Conservation (phyloP, 2,888 invertebrate species). For the Serripes groenlandicus region DNA sequence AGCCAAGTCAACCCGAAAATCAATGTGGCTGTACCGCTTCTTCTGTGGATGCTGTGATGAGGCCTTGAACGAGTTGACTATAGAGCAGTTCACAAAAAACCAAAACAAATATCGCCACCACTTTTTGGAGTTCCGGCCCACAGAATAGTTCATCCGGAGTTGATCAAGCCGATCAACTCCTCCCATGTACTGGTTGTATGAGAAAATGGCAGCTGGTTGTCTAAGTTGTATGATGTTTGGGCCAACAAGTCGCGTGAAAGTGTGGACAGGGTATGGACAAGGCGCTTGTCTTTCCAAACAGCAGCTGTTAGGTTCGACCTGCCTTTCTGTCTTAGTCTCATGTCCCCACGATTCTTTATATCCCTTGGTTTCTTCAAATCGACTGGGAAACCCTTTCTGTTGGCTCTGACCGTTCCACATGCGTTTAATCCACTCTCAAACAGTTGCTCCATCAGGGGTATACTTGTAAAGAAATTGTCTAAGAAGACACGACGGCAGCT, state of each 20-base stretch:
- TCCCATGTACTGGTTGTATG: constrained; percentile 39
- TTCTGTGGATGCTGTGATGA: neutral
- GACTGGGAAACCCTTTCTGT: constrained; percentile 33
- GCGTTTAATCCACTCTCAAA: constrained; percentile 31
- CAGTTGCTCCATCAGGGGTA: constrained; percentile 19
- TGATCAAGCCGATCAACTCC: constrained; percentile 49
- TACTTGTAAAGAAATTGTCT: constrained; percentile 25
- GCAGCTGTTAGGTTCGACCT: constrained; percentile 15
- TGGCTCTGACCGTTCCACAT: constrained; percentile 43
- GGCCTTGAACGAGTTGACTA: constrained; percentile 41
- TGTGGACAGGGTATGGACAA: constrained; percentile 25
- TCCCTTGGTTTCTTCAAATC: constrained; percentile 42
- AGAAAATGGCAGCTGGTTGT: constrained; percentile 22
- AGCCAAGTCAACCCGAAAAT: constrained; percentile 30
- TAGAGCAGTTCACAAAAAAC: constrained; percentile 44
- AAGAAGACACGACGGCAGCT: constrained; percentile 26
- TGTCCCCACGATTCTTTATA: constrained; percentile 25
- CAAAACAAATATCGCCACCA: constrained; percentile 38
- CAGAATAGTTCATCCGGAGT: constrained; percentile 17
- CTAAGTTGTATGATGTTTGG: neutral
- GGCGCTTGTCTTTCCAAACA: constrained; percentile 26
- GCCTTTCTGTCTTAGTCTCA: constrained; percentile 12
- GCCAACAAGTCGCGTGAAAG: too few relatives aligned
- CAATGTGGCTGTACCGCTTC: constrained; percentile 33
- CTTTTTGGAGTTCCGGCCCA: constrained; percentile 36